Base-by-base conservation (phyloP, 1,140 invertebrate species). In the Colletes gigas region DNA sequence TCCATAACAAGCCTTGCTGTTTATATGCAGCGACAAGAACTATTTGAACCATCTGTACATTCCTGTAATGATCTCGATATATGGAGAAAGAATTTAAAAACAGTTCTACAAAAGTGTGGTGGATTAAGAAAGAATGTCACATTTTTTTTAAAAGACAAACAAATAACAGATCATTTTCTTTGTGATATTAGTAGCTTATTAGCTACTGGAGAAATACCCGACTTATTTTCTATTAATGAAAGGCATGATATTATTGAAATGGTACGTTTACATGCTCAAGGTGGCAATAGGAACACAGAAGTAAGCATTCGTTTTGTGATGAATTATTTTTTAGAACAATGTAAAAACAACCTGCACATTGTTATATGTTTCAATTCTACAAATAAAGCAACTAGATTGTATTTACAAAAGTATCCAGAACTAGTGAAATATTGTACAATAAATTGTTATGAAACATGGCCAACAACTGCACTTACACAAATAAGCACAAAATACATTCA, bases 381-480 rank as follows among this genome's bases (percentile, higher is more conserved):
- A 75, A 94, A 95, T 3, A 91, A 93, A 66, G 90, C 93, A 4
- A 94, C 96, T 83, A 93, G 94, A 79, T 93, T 15, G 21, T 88
- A 86, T 68, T 55, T 88, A 7, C 91, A 95, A 57, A 94, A 94
- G 76, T 96, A 95, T 90, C 95, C 95, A 1, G 95, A 95, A 30
- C 90, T 97, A 15, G 92, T 96, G n/a, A 96, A 96, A 84, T 96
- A 95, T 84, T 97, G 96, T 87, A 96, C 95, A 10, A 95, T 97
- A 63, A 95, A 96, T 90, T 97, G 96, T 95, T 96, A 96, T 89
- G 95, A 96, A 81, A 91, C 94, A 12, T 97, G 96, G 96, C 96
- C 96, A 9, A 93, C 94, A 62, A 95, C 96, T 89, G 96, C 96
- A 19, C 91, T 97, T 1, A 93, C 96, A 57, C 93, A 95, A 78